These are phyloP conservation scores for Aplodontia rufa DNA, from an alignment of 2,113 vertebrate species.

Conservation along the genomic window DNA sequence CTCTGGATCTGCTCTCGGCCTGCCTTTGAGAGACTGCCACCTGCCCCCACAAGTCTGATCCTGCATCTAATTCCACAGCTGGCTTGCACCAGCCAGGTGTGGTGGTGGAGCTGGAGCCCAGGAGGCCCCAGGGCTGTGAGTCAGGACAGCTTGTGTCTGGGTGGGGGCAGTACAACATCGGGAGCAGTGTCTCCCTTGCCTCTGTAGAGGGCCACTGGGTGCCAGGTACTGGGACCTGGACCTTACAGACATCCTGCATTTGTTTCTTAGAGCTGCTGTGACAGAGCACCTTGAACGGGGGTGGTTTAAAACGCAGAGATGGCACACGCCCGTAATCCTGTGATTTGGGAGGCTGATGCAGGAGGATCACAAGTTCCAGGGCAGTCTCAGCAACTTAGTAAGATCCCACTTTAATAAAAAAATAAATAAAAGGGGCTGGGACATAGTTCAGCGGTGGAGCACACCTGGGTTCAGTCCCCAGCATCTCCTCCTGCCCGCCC, in stretches of 20 bases:
- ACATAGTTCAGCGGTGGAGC: neutral
- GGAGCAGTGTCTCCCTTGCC: accelerated
- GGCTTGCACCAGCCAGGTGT: accelerated
- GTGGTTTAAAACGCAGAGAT: neutral
- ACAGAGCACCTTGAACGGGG: neutral
- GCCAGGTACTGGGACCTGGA: too few relatives aligned
- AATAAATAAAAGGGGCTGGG: neutral
- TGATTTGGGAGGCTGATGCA: too few relatives aligned
- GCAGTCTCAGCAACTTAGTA: neutral
- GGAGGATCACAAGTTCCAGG: too few relatives aligned
- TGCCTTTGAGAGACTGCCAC: neutral
- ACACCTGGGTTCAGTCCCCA: neutral
- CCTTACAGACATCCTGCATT: accelerated
- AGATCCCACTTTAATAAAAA: neutral
- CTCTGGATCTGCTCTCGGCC: neutral
- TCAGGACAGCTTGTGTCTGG: neutral
- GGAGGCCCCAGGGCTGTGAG: neutral
- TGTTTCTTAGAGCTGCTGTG: neutral
- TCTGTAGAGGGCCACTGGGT: neutral
- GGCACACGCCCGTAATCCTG: too few relatives aligned
- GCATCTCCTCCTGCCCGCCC: too few relatives aligned
- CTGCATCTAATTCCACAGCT: neutral
- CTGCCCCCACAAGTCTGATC: accelerated
- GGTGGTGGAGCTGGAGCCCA: neutral
- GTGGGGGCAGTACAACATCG: neutral